A percentile compares a stretch with the other conserved stretches of the same genome.
Conservation (phyloP, 2,888 invertebrate species). For the Meiosimyza platycephala region DNA sequence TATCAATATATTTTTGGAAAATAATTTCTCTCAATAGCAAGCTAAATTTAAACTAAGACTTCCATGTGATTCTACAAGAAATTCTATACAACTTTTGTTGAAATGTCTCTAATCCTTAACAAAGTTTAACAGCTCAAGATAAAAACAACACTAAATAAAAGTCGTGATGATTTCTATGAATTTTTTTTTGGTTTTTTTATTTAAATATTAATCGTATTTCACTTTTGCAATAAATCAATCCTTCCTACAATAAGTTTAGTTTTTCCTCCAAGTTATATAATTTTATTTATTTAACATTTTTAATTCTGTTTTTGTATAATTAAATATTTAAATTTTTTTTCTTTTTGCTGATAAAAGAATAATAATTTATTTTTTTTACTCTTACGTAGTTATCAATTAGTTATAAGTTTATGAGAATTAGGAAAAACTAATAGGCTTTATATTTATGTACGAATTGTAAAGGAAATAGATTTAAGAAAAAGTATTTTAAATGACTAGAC, state of each 20-base stretch:
- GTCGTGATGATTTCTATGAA: neutral
- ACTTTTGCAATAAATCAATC: constrained; percentile 42
- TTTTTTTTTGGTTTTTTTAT: constrained; percentile 48
- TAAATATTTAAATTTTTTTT: constrained; percentile 23
- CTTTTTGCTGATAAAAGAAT: constrained; percentile 17
- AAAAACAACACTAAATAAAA: neutral
- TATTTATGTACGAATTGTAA: neutral
- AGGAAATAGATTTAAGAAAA: constrained; percentile 1
- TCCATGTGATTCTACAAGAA: too few species aligned
- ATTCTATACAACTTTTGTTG: too few species aligned
- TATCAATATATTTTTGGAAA: too few species aligned
- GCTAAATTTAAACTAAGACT: too few species aligned
- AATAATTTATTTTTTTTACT: neutral
- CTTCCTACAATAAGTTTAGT: constrained; percentile 34
- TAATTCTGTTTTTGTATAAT: constrained; percentile 3
- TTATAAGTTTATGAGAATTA: neutral
- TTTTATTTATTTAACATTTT: constrained; percentile 29
- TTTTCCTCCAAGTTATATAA: constrained; percentile 32
- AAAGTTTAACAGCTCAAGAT: too few species aligned
- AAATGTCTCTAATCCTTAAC: too few species aligned
- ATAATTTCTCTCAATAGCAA: too few species aligned
- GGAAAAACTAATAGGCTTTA: constrained; percentile 3
- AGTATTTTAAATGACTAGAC: constrained; percentile 7
- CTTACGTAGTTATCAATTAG: constrained; percentile 6
- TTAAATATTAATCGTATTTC: constrained; percentile 46